phyloP scores from a whole-genome alignment of 1,140 invertebrate genomes.

The Ostrea edulis region DNA sequence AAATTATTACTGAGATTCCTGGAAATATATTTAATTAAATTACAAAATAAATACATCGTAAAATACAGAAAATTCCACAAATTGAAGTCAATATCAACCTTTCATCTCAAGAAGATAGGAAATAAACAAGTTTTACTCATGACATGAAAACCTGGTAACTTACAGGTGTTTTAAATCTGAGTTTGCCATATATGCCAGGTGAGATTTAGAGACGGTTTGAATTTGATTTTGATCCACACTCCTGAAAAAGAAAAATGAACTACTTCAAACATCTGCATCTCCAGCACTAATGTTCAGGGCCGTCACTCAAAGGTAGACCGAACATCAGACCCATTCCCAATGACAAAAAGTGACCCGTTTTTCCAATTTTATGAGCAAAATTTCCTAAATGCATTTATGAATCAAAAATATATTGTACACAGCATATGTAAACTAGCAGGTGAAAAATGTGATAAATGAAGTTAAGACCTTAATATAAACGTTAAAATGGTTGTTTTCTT shows the following conservation, averaged over 20 bases:
- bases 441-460: too few species aligned
- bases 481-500: too few species aligned
- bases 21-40: slow-evolving; percentile 45
- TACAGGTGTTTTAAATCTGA: slow-evolving; percentile 54
- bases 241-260: slow-evolving; percentile 36
- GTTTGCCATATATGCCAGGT: slow-evolving; percentile 46
- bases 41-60: not conserved
- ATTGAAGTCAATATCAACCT: not conserved
- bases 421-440: too few species aligned
- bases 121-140: not conserved
- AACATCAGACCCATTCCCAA: too few species aligned
- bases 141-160: not conserved
- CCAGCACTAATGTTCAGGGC: too few species aligned
- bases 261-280: too few species aligned
- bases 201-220: slow-evolving; percentile 46
- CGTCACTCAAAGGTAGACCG: too few species aligned
- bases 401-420: too few species aligned
- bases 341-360: too few species aligned
- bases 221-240: slow-evolving; percentile 55
- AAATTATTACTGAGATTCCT: slow-evolving; percentile 62
- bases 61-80: not conserved
- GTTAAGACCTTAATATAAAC: too few species aligned
- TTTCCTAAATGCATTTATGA: too few species aligned
- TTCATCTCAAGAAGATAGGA: not conserved
- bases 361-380: too few species aligned